phyloP scores from a whole-genome alignment of 2,113 vertebrate species.

The Labrus mixtus region DNA sequence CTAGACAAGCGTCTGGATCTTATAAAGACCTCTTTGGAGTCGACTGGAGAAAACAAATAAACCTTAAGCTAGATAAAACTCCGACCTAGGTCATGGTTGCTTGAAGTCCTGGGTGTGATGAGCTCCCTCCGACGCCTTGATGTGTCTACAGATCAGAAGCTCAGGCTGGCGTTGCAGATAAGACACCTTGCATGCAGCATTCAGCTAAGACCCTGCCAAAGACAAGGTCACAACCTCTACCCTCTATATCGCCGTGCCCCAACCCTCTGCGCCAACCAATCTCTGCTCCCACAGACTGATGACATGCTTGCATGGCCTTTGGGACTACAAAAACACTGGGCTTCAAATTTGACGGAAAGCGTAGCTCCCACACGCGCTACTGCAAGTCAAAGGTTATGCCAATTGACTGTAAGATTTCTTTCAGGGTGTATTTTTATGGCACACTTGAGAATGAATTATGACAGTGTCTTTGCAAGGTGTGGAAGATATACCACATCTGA shows the following conservation, averaged over 20 bases:
- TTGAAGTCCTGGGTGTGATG: conserved; percentile 22
- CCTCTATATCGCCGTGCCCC: conserved; percentile 2
- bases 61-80: conserved; percentile 49
- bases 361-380: conserved; percentile 24
- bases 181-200: conserved; percentile 40
- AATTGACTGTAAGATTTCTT: conserved; percentile 40
- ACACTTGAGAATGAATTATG: conserved; percentile 47
- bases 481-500: conserved; percentile 36
- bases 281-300: conserved; percentile 37
- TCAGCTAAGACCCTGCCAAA: conserved; percentile 42
- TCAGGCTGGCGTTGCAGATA: conserved; percentile 51
- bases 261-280: neutral
- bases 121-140: conserved; percentile 46
- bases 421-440: conserved; percentile 38
- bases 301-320: conserved; percentile 36
- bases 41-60: conserved; percentile 46
- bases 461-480: conserved; percentile 42
- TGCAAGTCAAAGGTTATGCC: conserved; percentile 58
- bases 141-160: conserved; percentile 49
- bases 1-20: conserved; percentile 45
- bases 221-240: conserved; percentile 70
- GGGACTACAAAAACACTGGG: conserved; percentile 37
- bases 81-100: conserved; percentile 57
- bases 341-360: conserved; percentile 45
- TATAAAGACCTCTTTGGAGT: conserved; percentile 33